Evolutionary conservation across 2,888 invertebrate species (phyloP).

Genomic region (Nomada hirtipes): DNA sequence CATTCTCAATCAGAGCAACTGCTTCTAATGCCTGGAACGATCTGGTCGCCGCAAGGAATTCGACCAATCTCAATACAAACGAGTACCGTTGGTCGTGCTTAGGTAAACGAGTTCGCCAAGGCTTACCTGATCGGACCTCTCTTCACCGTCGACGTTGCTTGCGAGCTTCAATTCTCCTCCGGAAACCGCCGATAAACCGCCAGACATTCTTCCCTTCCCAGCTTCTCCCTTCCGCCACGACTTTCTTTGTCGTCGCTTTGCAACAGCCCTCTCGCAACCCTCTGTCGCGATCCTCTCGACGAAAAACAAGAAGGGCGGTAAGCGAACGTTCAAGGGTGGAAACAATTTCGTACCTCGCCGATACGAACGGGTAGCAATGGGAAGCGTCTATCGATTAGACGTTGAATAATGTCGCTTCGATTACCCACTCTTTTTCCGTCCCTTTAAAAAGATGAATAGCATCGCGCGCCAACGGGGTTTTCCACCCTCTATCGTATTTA

Average conservation of each 20-base stretch:
- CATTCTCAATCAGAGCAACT: background rate
- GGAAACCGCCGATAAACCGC: constrained; percentile 59
- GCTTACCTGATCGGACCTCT: constrained; percentile 39
- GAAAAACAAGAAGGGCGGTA: constrained; percentile 9
- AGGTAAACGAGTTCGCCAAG: constrained; percentile 64
- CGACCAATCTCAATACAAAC: constrained; percentile 59
- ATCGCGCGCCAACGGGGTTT: background rate
- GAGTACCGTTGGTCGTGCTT: constrained; percentile 42
- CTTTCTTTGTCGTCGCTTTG: constrained; percentile 9
- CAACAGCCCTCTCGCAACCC: background rate
- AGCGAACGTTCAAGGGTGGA: background rate
- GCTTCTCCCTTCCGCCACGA: background rate
- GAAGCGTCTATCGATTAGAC: constrained; percentile 44
- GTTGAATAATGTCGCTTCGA: constrained; percentile 54
- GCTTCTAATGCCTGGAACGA: constrained; percentile 32
- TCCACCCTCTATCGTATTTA: constrained; percentile 40
- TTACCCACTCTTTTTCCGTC: constrained; percentile 35
- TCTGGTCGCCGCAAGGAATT: constrained; percentile 46
- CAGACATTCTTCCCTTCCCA: constrained; percentile 49
- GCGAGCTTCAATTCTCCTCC: constrained; percentile 55
- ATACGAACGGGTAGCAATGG: background rate
- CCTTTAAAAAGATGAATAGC: constrained; percentile 45
- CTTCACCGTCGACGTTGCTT: constrained; percentile 34
- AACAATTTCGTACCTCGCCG: constrained; percentile 37
- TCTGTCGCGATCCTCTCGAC: background rate